These are phyloP conservation scores for Scopus umbretta DNA, from an alignment of 2,113 vertebrate species.

Conservation along the genomic window DNA sequence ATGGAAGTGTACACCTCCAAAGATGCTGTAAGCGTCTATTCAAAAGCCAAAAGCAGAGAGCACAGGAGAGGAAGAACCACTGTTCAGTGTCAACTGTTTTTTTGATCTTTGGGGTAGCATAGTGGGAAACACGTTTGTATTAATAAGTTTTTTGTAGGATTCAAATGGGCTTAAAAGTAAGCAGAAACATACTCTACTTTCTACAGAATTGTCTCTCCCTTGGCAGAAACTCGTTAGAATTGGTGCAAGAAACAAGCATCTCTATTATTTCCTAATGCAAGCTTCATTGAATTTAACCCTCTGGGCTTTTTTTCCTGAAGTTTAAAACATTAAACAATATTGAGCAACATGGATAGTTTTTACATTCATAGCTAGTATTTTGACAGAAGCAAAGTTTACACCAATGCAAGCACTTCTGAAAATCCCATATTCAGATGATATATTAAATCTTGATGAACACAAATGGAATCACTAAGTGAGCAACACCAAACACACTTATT, in stretches of 20 bases:
- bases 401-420: neutral
- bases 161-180: neutral
- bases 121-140: neutral
- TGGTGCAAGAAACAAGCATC: neutral
- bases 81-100: neutral
- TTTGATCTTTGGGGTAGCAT: neutral
- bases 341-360: neutral
- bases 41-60: neutral
- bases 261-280: neutral
- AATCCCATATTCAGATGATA: neutral
- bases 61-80: neutral
- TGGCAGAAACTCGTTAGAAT: neutral
- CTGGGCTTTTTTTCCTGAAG: neutral
- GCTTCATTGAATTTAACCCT: neutral
- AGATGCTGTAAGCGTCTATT: neutral
- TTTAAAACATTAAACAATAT: neutral
- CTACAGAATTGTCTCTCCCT: neutral
- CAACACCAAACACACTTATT: neutral
- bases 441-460: neutral
- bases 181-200: neutral
- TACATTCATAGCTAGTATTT: neutral
- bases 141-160: neutral
- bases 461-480: neutral
- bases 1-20: neutral
- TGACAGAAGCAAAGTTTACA: neutral